A percentile compares a stretch with the other conserved stretches of the same genome.
Conservation (phyloP, 1,140 invertebrate genomes). For the Cydia amplana region DNA sequence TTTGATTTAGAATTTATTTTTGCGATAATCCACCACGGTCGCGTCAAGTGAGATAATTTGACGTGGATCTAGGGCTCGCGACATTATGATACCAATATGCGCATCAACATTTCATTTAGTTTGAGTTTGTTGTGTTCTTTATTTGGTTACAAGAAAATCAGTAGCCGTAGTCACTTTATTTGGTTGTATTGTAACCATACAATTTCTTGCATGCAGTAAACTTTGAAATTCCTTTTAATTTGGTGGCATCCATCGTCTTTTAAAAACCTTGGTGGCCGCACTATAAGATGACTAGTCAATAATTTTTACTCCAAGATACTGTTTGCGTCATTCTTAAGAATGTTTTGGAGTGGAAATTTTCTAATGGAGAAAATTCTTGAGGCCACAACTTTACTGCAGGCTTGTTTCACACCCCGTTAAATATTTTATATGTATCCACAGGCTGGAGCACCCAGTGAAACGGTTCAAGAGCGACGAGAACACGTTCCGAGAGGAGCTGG, state of each 20-base stretch:
- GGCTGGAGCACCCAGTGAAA: slow-evolving; percentile 93
- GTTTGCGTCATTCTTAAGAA: too few species aligned
- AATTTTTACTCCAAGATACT: too few species aligned
- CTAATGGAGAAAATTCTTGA: too few species aligned
- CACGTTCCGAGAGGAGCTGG: slow-evolving; percentile 60
- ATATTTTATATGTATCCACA: slow-evolving; percentile 49
- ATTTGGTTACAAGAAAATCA: slow-evolving; percentile 50
- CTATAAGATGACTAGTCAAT: too few species aligned
- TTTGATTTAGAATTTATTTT: slow-evolving; percentile 4
- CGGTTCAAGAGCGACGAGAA: slow-evolving; percentile 83
- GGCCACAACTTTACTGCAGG: too few species aligned
- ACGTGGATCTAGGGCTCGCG: slow-evolving; percentile 59
- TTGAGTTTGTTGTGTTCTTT: slow-evolving; percentile 53
- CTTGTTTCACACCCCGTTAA: too few species aligned
- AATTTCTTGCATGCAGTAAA: slow-evolving; percentile 7
- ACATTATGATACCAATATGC: slow-evolving; percentile 50
- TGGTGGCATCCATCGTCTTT: too few species aligned
- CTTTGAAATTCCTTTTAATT: background rate
- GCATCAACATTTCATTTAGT: slow-evolving; percentile 51
- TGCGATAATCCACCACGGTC: slow-evolving; percentile 39
- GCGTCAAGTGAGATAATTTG: too few species aligned
- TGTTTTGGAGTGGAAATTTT: too few species aligned
- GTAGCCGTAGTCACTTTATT: background rate
- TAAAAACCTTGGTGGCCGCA: too few species aligned
- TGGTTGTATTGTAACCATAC: slow-evolving; percentile 21